phyloP scores from a whole-genome alignment of 2,797 vertebrate species.

The Sebastes cheni region DNA sequence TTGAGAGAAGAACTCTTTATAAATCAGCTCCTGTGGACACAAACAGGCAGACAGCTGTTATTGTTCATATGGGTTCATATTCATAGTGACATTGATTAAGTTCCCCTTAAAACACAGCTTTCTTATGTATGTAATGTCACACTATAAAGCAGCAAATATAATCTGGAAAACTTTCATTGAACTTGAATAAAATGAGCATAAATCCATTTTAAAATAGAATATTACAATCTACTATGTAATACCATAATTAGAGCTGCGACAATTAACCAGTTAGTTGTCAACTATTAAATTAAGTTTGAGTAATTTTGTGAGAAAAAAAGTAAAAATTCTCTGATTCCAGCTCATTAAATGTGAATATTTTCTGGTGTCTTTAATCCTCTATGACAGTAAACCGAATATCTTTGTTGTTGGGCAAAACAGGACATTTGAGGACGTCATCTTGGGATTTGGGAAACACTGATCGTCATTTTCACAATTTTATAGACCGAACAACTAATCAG shows the following conservation, averaged over 20 bases:
- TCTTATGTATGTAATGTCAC: neutral
- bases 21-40: constrained; percentile 92
- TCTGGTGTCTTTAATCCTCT: fast-evolving
- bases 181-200: neutral
- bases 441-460: too few species aligned
- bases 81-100: neutral
- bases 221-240: neutral
- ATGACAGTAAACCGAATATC: too few species aligned
- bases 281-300: too few species aligned
- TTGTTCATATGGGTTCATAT: neutral
- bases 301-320: too few species aligned
- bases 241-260: neutral
- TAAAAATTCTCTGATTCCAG: too few species aligned
- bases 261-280: too few species aligned
- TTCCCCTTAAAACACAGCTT: neutral
- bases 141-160: neutral
- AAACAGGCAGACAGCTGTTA: constrained; percentile 34
- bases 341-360: too few species aligned
- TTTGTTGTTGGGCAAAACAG: too few species aligned
- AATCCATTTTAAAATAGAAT: neutral
- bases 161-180: neutral
- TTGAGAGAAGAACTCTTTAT: constrained; percentile 99
- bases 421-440: too few species aligned
- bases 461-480: too few species aligned
- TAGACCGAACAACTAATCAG: too few species aligned